A percentile compares a stretch with the other conserved stretches of the same genome.
These are phyloP conservation scores for Orius insidiosus DNA, from an alignment of 1,140 invertebrate genomes.

Conservation along the genomic window DNA sequence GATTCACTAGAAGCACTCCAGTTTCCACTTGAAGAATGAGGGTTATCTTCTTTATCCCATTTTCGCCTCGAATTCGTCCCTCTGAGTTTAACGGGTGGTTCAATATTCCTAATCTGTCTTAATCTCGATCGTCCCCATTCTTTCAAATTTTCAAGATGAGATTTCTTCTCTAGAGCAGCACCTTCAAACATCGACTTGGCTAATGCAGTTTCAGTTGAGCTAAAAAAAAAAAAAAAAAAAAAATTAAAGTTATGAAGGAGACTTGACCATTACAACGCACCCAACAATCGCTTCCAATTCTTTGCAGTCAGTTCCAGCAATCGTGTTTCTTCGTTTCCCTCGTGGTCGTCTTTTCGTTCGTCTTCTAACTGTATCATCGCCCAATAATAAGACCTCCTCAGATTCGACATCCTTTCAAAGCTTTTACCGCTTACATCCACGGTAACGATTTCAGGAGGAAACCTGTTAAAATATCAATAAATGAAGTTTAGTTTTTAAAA, in stretches of 20 bases:
- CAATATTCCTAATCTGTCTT: conserved; percentile 44
- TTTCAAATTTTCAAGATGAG: conserved; percentile 61
- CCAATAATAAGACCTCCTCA: conserved; percentile 57
- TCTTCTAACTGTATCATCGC: conserved; percentile 30
- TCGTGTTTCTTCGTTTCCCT: conserved; percentile 71
- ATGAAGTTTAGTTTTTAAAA: not conserved
- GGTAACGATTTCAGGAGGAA: conserved; percentile 66
- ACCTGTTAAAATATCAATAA: conserved; percentile 36
- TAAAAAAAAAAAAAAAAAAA: conserved; percentile 26
- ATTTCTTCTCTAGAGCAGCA: conserved; percentile 40
- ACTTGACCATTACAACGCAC: conserved; percentile 11
- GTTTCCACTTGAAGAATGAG: conserved; percentile 78
- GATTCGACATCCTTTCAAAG: conserved; percentile 71
- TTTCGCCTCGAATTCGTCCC: conserved; percentile 15
- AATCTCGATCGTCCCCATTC: conserved; percentile 64
- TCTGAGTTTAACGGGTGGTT: conserved; percentile 18
- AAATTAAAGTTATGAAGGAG: conserved; percentile 1
- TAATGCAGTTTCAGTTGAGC: conserved; percentile 29
- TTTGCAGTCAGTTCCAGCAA: conserved; percentile 72
- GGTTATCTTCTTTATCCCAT: conserved; percentile 39
- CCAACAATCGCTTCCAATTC: conserved; percentile 37
- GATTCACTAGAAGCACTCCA: conserved; percentile 85
- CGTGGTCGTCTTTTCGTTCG: conserved; percentile 54
- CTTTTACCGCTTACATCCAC: conserved; percentile 71
- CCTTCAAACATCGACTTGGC: conserved; percentile 31